Conservation (phyloP, 2,888 invertebrate species). For the Escarpia spicata region DNA sequence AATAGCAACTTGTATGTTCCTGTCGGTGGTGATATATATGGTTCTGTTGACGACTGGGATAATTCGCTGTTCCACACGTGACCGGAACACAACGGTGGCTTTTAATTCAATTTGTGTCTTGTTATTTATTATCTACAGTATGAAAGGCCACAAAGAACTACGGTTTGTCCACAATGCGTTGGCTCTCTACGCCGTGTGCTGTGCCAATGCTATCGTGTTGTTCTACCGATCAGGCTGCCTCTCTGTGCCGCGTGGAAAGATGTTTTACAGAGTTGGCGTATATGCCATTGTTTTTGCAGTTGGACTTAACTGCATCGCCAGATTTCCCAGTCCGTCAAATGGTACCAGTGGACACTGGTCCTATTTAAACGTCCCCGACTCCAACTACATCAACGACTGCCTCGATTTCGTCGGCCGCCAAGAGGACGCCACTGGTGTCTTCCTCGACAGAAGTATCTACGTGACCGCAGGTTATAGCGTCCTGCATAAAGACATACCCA, state of each 20-base stretch:
- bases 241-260: too few relatives aligned
- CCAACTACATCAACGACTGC: slow-evolving; percentile 31
- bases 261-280: slow-evolving; percentile 40
- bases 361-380: slow-evolving; percentile 27
- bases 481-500: slow-evolving; percentile 31
- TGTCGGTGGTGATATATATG: background rate
- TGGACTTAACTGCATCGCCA: too few relatives aligned
- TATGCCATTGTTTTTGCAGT: too few relatives aligned
- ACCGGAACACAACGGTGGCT: too few relatives aligned
- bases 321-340: too few relatives aligned
- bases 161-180: slow-evolving; percentile 40
- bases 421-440: slow-evolving; percentile 28
- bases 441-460: slow-evolving; percentile 29
- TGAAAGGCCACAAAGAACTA: slow-evolving; percentile 52
- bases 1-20: background rate
- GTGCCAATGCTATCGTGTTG: too few relatives aligned
- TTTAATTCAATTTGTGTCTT: slow-evolving; percentile 23
- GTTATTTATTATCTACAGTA: slow-evolving; percentile 46
- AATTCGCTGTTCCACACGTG: too few relatives aligned
- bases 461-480: slow-evolving; percentile 27
- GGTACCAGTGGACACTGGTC: slow-evolving; percentile 20
- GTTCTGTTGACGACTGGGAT: background rate
- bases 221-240: too few relatives aligned
- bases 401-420: slow-evolving; percentile 33
- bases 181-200: too few relatives aligned